A percentile compares a stretch with the other conserved stretches of the same genome.
Evolutionary conservation across 2,888 invertebrate species (phyloP).

Genomic region (Epirrita christyi): DNA sequence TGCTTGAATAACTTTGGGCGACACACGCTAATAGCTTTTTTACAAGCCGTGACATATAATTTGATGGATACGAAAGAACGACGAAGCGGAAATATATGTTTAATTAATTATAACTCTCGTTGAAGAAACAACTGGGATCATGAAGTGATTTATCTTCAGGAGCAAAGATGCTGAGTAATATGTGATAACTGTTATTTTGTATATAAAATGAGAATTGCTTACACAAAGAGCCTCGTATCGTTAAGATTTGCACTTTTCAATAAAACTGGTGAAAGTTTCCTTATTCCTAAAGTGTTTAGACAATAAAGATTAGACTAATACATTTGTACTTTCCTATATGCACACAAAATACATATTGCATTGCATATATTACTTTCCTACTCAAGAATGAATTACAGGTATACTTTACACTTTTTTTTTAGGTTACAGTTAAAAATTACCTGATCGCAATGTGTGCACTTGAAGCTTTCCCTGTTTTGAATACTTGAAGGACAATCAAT

Average conservation of each 20-base stretch:
- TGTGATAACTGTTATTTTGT: not conserved
- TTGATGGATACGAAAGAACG: too few species aligned
- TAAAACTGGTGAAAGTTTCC: slow-evolving; percentile 16
- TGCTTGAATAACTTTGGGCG: too few species aligned
- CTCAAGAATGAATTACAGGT: too few species aligned
- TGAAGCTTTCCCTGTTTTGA: slow-evolving; percentile 44
- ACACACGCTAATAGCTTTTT: too few species aligned
- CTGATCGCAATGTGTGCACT: slow-evolving; percentile 61
- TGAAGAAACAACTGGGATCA: too few species aligned
- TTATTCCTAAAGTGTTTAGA: slow-evolving; percentile 9
- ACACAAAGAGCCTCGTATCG: slow-evolving; percentile 1
- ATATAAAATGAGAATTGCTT: slow-evolving; percentile 8
- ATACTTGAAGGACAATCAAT: slow-evolving; percentile 1
- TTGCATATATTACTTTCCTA: too few species aligned
- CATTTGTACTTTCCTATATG: not conserved
- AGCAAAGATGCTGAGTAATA: too few species aligned
- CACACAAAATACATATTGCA: too few species aligned
- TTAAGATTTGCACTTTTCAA: slow-evolving; percentile 20
- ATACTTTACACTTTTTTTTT: too few species aligned
- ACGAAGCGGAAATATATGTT: too few species aligned
- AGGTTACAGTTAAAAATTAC: slow-evolving; percentile 38
- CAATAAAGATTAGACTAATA: slow-evolving; percentile 3
- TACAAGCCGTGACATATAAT: too few species aligned
- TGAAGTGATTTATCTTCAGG: not conserved
- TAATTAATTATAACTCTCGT: too few species aligned